Conservation (phyloP, 2,113 vertebrate species). For the Pomatorhinus ruficollis region DNA sequence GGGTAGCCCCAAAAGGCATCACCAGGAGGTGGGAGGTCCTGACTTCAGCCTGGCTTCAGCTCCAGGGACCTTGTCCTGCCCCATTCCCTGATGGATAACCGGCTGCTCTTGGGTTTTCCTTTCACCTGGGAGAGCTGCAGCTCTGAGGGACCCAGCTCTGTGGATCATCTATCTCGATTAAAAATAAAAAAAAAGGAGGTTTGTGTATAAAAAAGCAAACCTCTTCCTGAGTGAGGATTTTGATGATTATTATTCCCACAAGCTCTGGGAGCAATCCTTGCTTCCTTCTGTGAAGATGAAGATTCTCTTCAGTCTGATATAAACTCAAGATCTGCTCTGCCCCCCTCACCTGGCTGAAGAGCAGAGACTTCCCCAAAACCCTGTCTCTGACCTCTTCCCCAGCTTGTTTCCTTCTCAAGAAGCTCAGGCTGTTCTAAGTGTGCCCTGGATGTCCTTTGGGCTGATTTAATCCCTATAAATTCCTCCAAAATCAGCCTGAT, state of each 20-base stretch:
- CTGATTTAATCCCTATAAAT: not conserved
- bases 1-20: not conserved
- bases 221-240: not conserved
- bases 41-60: not conserved
- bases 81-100: fast-evolving
- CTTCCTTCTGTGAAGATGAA: not conserved
- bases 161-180: too few species aligned
- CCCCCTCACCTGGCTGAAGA: not conserved
- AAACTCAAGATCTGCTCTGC: not conserved
- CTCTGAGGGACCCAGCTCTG: not conserved
- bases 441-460: too few species aligned
- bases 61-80: not conserved
- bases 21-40: not conserved
- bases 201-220: not conserved
- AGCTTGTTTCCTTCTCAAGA: not conserved
- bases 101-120: not conserved
- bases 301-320: not conserved
- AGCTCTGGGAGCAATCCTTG: not conserved
- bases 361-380: not conserved
- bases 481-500: not conserved
- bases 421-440: not conserved
- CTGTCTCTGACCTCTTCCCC: not conserved
- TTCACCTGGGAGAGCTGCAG: not conserved
- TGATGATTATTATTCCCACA: not conserved
- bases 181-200: not conserved